A percentile compares a stretch with the other conserved stretches of the same genome.
Evolutionary conservation across 2,888 invertebrate genomes (phyloP).

Genomic region (Endomychus coccineus): DNA sequence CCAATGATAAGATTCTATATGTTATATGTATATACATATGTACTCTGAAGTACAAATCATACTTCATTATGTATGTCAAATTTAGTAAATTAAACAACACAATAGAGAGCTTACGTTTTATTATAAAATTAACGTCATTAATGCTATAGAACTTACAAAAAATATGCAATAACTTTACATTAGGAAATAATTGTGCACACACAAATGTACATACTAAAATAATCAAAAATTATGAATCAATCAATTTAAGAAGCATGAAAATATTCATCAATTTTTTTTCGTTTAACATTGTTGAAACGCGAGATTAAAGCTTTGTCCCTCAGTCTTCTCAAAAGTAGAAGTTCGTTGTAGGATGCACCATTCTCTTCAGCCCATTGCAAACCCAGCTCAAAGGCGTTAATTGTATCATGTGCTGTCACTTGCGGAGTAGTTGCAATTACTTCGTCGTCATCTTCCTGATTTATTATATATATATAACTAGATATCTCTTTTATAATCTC

Average conservation of each 20-base stretch:
- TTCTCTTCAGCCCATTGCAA: constrained; percentile 22
- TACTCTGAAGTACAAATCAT: too few species aligned
- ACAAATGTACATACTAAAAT: background rate
- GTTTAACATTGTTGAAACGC: constrained; percentile 8
- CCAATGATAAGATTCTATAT: too few species aligned
- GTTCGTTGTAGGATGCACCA: constrained; percentile 18
- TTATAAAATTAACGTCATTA: constrained; percentile 8
- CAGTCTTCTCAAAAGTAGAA: constrained; percentile 17
- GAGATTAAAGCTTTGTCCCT: constrained; percentile 4
- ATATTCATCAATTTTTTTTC: constrained; percentile 6
- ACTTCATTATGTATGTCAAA: too few species aligned
- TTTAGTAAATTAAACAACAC: too few species aligned
- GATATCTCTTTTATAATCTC: constrained; percentile 23
- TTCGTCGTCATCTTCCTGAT: constrained; percentile 30
- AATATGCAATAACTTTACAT: constrained; percentile 8
- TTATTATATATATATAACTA: constrained; percentile 21
- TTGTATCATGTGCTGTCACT: constrained; percentile 21
- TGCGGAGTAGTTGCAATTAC: constrained; percentile 20
- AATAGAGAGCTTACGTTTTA: constrained; percentile 13
- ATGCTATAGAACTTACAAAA: constrained; percentile 4
- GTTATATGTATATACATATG: too few species aligned
- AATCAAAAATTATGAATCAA: constrained; percentile 3
- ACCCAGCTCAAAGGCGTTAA: constrained; percentile 30
- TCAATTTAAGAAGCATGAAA: constrained; percentile 3
- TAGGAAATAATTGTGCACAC: constrained; percentile 5